A percentile compares a stretch with the other conserved stretches of the same genome.
These are phyloP conservation scores for Hydrophis major DNA, from an alignment of 2,797 vertebrate genomes.

Conservation along the genomic window DNA sequence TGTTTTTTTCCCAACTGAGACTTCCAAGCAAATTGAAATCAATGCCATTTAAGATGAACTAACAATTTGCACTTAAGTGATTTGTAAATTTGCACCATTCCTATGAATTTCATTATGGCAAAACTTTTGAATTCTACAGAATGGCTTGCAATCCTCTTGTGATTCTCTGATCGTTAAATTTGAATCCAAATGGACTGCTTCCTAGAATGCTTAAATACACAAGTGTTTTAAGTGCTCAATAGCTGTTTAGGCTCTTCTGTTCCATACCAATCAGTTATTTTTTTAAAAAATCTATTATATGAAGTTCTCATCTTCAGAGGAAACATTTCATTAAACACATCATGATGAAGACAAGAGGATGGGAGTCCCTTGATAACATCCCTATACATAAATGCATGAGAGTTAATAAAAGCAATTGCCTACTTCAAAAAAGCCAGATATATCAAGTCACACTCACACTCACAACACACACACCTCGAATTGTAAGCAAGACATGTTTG, in stretches of 20 bases:
- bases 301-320: constrained; percentile 29
- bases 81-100: not conserved
- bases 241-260: not conserved
- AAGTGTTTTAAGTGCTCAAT: constrained; percentile 1
- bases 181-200: not conserved
- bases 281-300: not conserved
- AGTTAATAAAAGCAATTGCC: not conserved
- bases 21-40: not conserved
- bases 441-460: not conserved
- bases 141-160: not conserved
- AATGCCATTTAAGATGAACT: not conserved
- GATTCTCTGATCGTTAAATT: not conserved
- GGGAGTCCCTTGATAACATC: not conserved
- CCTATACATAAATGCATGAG: constrained; percentile 5
- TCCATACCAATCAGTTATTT: constrained; percentile 16
- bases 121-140: not conserved
- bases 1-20: not conserved
- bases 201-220: not conserved
- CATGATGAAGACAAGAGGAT: constrained; percentile 9
- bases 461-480: too few relatives aligned
- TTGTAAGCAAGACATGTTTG: not conserved
- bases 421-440: constrained; percentile 2
- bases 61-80: not conserved
- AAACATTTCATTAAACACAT: constrained; percentile 17
- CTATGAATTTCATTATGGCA: not conserved